phyloP scores from a whole-genome alignment of 2,113 vertebrate genomes.

The Protobothrops mucrosquamatus region DNA sequence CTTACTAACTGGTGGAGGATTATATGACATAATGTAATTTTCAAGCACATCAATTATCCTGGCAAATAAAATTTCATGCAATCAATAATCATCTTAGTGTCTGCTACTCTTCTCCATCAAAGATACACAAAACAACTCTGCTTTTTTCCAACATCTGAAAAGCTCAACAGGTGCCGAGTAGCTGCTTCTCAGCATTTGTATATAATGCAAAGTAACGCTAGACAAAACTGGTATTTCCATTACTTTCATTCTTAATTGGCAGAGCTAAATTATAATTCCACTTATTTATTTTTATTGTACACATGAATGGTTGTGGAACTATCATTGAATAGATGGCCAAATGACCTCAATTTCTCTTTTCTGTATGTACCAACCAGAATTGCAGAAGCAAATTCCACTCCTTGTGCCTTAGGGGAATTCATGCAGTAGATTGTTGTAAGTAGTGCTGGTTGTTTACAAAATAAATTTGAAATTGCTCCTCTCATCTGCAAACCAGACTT shows the following conservation, averaged over 20 bases:
- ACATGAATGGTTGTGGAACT: not conserved
- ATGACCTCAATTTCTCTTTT: not conserved
- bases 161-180: not conserved
- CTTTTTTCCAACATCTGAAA: constrained; percentile 1
- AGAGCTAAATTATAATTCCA: not conserved
- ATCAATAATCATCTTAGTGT: constrained; percentile 10
- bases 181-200: not conserved
- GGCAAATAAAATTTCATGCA: not conserved
- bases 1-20: constrained; percentile 8
- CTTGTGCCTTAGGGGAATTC: not conserved
- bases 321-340: not conserved
- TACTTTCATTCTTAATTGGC: not conserved
- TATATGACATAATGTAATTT: constrained; percentile 20
- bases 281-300: not conserved
- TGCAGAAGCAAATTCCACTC: not conserved
- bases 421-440: not conserved
- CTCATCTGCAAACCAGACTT: not conserved
- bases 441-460: not conserved
- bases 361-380: not conserved
- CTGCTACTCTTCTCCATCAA: not conserved
- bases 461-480: not conserved
- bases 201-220: not conserved
- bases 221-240: not conserved
- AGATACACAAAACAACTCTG: not conserved
- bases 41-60: constrained; percentile 16